Evolutionary conservation across 2,888 invertebrate species (phyloP).

Genomic region (Idaea biselata): DNA sequence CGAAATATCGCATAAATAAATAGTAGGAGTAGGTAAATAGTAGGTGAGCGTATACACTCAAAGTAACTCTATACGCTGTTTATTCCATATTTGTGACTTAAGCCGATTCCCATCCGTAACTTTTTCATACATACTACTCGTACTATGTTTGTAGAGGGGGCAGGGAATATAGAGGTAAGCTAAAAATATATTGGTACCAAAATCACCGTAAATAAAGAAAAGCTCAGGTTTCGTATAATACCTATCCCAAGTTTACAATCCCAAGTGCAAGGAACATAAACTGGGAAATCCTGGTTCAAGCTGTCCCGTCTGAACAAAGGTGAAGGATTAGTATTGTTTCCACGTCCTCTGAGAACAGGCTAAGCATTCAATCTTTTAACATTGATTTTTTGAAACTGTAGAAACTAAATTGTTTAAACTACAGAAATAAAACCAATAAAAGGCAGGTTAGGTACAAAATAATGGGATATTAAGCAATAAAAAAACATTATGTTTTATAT

Average conservation of each 20-base stretch:
- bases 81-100: no score
- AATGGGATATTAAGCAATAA: no score
- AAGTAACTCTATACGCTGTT: no score
- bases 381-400: neutral
- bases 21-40: no score
- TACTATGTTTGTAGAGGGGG: no score
- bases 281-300: neutral
- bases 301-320: neutral
- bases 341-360: neutral
- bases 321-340: neutral
- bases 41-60: no score
- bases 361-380: neutral
- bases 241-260: slow-evolving; percentile 2
- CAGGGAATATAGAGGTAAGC: neutral
- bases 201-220: neutral
- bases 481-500: no score
- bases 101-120: no score
- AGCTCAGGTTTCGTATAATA: neutral
- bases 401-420: neutral
- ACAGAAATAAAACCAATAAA: neutral
- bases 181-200: neutral
- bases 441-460: no score
- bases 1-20: no score
- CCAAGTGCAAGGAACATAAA: neutral
- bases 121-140: no score